These are phyloP conservation scores for Australoheros scitulus DNA, from an alignment of 2,113 vertebrate species.

Conservation along the genomic window DNA sequence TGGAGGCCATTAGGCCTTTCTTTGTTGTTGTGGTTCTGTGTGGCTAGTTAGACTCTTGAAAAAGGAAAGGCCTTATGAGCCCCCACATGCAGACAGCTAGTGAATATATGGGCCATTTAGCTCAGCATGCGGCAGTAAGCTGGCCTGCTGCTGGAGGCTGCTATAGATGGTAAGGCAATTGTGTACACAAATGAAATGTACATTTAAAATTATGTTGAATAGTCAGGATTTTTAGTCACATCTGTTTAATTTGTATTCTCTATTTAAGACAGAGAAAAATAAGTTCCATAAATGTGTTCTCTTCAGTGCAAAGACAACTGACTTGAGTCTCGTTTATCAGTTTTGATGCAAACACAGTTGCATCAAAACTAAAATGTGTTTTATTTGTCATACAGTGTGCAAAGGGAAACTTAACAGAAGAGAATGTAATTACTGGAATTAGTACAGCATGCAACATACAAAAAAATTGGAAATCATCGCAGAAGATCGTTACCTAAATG, in stretches of 20 bases:
- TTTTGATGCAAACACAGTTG: too few relatives aligned
- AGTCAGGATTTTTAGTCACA: background rate
- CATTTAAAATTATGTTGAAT: background rate
- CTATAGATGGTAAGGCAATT: background rate
- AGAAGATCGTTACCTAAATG: background rate
- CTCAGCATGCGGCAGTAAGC: slow-evolving; percentile 23
- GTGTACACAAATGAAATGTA: background rate
- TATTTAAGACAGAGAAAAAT: background rate
- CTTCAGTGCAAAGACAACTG: background rate
- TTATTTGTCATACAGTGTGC: background rate
- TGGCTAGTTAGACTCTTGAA: slow-evolving; percentile 67
- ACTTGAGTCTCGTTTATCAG: background rate
- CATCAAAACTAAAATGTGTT: background rate
- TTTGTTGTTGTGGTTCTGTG: slow-evolving; percentile 79
- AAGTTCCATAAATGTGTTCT: background rate
- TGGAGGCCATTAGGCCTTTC: slow-evolving; percentile 78
- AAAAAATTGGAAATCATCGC: background rate
- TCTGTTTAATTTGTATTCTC: background rate
- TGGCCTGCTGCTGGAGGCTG: slow-evolving; percentile 28
- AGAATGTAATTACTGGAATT: background rate
- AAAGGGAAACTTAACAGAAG: background rate
- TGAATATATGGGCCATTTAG: slow-evolving; percentile 61
- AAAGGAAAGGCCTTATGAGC: slow-evolving; percentile 73
- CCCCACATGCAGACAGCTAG: slow-evolving; percentile 59
- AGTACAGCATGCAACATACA: background rate